Evolutionary conservation across 1,140 invertebrate species (phyloP).

Genomic region (Heterodera carotae): DNA sequence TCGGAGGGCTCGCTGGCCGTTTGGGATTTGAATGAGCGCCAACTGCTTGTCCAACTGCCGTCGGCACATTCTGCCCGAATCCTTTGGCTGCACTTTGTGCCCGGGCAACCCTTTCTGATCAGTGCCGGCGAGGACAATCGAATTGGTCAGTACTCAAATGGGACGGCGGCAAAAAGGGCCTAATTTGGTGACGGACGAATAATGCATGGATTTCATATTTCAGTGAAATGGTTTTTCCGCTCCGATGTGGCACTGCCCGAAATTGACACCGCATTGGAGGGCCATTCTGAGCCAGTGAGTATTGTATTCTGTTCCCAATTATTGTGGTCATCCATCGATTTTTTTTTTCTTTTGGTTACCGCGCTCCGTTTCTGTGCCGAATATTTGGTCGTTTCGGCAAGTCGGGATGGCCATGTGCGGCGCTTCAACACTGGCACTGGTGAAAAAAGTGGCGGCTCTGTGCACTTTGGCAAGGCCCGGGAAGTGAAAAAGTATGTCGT

Average conservation of each 20-base stretch:
- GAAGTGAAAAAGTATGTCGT: conserved; percentile 49
- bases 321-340: too few relatives aligned
- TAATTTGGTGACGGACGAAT: too few relatives aligned
- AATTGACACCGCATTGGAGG: conserved; percentile 35
- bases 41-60: conserved; percentile 40
- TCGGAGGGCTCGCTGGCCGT: conserved; percentile 48
- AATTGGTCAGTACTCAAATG: conserved; percentile 10
- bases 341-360: conserved; percentile 35
- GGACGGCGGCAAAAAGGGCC: neutral
- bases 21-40: conserved; percentile 53
- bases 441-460: conserved; percentile 29
- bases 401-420: conserved; percentile 53
- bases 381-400: conserved; percentile 45
- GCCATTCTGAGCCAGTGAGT: conserved; percentile 44
- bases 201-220: neutral
- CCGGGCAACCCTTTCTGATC: conserved; percentile 46
- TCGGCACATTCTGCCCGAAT: conserved; percentile 37
- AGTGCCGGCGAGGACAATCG: conserved; percentile 48
- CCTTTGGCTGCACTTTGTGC: conserved; percentile 36
- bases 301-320: too few relatives aligned
- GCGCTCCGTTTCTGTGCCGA: conserved; percentile 40
- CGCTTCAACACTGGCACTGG: conserved; percentile 40
- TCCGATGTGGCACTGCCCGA: conserved; percentile 43
- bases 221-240: conserved; percentile 46
- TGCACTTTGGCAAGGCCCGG: conserved; percentile 47